phyloP scores from a whole-genome alignment of 2,797 vertebrate species.

The Tenualosa thibaudeaui region DNA sequence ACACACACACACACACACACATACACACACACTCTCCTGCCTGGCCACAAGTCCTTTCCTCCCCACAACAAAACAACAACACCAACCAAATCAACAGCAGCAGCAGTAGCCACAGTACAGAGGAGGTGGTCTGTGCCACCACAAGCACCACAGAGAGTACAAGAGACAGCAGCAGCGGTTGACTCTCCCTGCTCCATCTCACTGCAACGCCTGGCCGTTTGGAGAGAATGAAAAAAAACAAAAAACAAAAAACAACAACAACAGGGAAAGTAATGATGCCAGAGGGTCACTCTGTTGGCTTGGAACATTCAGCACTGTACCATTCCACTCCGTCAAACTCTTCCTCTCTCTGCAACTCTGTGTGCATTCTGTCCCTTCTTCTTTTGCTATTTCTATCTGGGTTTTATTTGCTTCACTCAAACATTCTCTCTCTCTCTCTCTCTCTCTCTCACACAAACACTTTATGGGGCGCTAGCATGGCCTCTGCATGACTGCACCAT shows the following conservation, averaged over 20 bases:
- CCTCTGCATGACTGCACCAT: constrained; percentile 15
- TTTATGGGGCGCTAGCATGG: not conserved
- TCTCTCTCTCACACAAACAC: not conserved
- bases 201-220: not conserved
- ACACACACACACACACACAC: not conserved
- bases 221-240: too few species aligned
- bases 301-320: not conserved
- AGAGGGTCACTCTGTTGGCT: not conserved
- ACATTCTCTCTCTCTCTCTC: not conserved
- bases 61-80: not conserved
- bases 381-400: not conserved
- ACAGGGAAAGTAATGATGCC: constrained; percentile 3
- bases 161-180: not conserved
- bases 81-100: not conserved
- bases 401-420: not conserved
- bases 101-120: not conserved
- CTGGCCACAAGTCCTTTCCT: not conserved
- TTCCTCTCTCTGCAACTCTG: not conserved
- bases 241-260: not conserved
- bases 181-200: not conserved
- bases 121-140: not conserved
- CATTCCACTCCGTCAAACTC: not conserved
- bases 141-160: not conserved
- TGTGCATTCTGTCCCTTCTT: not conserved
- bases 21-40: not conserved